Percentiles rank a stretch among this genome's conserved stretches.
Conservation (phyloP, 1,140 invertebrate species). For the Tribolium madens region DNA sequence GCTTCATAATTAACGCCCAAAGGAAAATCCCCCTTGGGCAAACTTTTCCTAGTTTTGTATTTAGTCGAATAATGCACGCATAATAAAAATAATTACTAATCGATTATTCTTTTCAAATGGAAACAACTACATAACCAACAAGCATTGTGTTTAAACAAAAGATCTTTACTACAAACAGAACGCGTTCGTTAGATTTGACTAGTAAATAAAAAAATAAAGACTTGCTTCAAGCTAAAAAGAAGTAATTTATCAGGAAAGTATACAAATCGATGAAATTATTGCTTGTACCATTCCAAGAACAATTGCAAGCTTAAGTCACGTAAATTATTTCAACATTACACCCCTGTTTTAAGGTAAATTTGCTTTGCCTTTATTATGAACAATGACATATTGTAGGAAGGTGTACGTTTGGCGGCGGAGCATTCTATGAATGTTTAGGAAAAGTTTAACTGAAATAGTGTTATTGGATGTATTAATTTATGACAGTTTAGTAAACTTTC, state of each 20-base stretch:
- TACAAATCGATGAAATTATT: slow-evolving; percentile 15
- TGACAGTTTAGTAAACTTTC: slow-evolving; percentile 41
- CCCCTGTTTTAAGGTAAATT: slow-evolving; percentile 1
- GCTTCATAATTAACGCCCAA: neutral
- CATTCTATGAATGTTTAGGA: slow-evolving; percentile 23
- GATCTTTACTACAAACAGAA: neutral
- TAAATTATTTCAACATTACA: slow-evolving; percentile 16
- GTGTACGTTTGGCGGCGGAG: slow-evolving; percentile 17
- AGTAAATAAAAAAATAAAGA: slow-evolving; percentile 6
- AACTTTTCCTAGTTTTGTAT: neutral
- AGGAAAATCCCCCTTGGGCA: neutral
- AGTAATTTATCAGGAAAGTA: slow-evolving; percentile 1
- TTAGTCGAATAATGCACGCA: slow-evolving; percentile 12
- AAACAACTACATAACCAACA: neutral
- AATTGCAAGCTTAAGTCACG: slow-evolving; percentile 18
- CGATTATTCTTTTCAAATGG: slow-evolving; percentile 12
- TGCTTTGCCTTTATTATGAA: slow-evolving; percentile 1
- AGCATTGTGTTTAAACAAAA: slow-evolving; percentile 11
- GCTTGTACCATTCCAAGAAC: neutral
- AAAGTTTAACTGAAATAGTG: slow-evolving; percentile 25
- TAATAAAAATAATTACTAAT: slow-evolving; percentile 10
- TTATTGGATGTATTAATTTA: slow-evolving; percentile 45
- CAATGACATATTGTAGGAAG: slow-evolving; percentile 27
- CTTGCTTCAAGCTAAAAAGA: neutral
- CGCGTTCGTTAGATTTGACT: neutral